Percentiles rank a stretch among this genome's conserved stretches.
phyloP scores from a whole-genome alignment of 2,888 invertebrate genomes.

The Cataglyphis rosenhaueri region DNA sequence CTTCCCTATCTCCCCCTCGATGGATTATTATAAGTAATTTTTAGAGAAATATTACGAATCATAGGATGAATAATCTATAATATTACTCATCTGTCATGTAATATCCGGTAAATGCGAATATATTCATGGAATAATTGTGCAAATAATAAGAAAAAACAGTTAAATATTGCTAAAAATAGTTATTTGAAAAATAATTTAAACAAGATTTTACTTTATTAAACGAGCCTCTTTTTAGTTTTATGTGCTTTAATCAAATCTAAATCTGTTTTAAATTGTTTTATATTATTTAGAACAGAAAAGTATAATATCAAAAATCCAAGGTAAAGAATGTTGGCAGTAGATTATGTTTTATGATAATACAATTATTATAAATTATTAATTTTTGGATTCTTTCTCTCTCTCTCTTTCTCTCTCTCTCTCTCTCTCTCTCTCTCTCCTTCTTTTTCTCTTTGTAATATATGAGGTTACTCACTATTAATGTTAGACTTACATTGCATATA shows the following conservation, averaged over 20 bases:
- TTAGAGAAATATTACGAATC: background rate
- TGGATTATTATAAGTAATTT: slow-evolving; percentile 19
- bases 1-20: too few species aligned
- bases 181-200: background rate
- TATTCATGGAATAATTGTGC: background rate
- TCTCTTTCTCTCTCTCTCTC: too few species aligned
- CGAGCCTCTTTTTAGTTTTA: background rate
- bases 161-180: background rate
- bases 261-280: background rate
- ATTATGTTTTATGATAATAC: background rate
- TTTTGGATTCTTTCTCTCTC: background rate
- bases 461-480: background rate
- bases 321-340: background rate
- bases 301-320: background rate
- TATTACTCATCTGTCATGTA: slow-evolving; percentile 1
- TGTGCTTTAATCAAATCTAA: background rate
- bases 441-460: background rate
- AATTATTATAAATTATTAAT: background rate
- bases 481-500: background rate
- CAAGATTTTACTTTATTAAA: background rate
- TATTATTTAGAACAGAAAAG: background rate
- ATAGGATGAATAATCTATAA: background rate
- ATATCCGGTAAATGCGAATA: slow-evolving; percentile 13
- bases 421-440: background rate
- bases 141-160: background rate